Percentiles rank a stretch among this genome's conserved stretches.
phyloP scores from a whole-genome alignment of 2,888 invertebrate genomes.

The Cacoxenus indagator region DNA sequence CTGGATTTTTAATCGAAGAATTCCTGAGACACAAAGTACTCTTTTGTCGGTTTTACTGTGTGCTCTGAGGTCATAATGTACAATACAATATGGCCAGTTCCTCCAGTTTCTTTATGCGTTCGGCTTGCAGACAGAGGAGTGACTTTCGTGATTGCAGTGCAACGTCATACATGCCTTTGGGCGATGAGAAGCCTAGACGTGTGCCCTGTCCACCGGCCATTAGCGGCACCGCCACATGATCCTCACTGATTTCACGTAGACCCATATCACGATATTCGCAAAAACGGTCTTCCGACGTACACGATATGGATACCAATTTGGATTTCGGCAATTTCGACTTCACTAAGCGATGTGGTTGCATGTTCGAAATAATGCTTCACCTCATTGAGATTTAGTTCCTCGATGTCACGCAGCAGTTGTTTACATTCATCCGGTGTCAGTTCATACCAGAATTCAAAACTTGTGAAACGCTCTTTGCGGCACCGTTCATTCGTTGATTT shows the following conservation, averaged over 20 bases:
- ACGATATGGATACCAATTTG: slow-evolving; percentile 83
- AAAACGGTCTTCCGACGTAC: slow-evolving; percentile 76
- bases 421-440: slow-evolving; percentile 76
- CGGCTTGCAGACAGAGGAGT: slow-evolving; percentile 96
- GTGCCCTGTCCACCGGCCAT: slow-evolving; percentile 98
- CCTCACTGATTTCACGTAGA: slow-evolving; percentile 75
- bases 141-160: slow-evolving; percentile 91
- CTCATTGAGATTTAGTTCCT: slow-evolving; percentile 80
- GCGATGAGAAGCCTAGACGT: slow-evolving; percentile 91
- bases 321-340: slow-evolving; percentile 80
- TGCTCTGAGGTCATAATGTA: slow-evolving; percentile 99
- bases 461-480: slow-evolving; percentile 86
- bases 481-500: no score
- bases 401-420: slow-evolving; percentile 75
- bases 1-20: slow-evolving; percentile 88
- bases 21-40: slow-evolving; percentile 83
- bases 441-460: slow-evolving; percentile 86
- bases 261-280: slow-evolving; percentile 80
- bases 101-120: slow-evolving; percentile 85
- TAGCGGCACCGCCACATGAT: slow-evolving; percentile 87
- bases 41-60: slow-evolving; percentile 86
- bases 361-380: slow-evolving; percentile 78
- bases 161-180: slow-evolving; percentile 98
- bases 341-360: slow-evolving; percentile 75
- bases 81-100: slow-evolving; percentile 85